Conservation (phyloP, 2,113 vertebrate genomes). For the Xenopus borealis region DNA sequence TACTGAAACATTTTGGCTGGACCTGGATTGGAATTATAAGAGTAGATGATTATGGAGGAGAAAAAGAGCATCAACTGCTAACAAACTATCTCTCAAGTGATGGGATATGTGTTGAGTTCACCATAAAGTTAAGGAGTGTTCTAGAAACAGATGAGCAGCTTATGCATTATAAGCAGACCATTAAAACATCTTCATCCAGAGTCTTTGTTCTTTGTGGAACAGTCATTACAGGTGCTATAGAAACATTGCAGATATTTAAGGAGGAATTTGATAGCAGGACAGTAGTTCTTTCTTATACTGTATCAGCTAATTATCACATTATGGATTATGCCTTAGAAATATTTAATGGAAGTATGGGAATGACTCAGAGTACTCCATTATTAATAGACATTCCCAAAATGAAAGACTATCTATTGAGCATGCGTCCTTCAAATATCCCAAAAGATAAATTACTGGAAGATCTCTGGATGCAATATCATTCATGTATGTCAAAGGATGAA, state of each 20-base stretch:
- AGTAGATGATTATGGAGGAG: constrained; percentile 1
- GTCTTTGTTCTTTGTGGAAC: constrained; percentile 12
- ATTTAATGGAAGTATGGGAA: too few species aligned
- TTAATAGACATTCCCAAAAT: too few species aligned
- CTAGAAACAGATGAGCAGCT: too few species aligned
- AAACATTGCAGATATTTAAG: not conserved
- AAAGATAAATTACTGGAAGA: too few species aligned
- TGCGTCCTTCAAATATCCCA: too few species aligned
- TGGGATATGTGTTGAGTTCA: constrained; percentile 11
- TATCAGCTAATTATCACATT: too few species aligned
- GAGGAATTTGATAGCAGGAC: not conserved
- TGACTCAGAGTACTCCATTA: too few species aligned
- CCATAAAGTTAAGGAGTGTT: not conserved
- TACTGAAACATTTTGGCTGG: not conserved
- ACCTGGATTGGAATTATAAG: constrained; percentile 11
- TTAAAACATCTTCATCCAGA: not conserved
- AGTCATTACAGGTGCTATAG: not conserved
- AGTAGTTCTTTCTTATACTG: not conserved
- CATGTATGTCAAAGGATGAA: too few species aligned
- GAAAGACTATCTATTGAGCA: too few species aligned
- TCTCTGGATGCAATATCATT: too few species aligned
- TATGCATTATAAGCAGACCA: not conserved
- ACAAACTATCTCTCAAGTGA: not conserved
- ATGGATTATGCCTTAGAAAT: too few species aligned
- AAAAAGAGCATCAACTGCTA: not conserved